Evolutionary conservation across 2,113 vertebrate species (phyloP).

Genomic region (Hylia prasina): DNA sequence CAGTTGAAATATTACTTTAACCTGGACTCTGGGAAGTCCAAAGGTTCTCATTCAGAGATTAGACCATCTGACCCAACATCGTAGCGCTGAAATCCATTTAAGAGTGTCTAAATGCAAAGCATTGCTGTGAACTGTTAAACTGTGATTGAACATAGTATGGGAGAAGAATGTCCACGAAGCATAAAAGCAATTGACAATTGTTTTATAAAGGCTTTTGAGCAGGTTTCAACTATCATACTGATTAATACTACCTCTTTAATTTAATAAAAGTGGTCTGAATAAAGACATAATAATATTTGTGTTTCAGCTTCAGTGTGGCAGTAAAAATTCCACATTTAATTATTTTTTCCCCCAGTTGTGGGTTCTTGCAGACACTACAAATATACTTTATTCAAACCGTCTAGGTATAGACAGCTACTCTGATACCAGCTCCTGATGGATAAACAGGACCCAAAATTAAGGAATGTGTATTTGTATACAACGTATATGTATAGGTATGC

Average conservation of each 20-base stretch:
- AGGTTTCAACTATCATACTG: neutral
- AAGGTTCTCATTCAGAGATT: neutral
- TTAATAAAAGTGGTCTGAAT: neutral
- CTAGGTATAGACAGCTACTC: neutral
- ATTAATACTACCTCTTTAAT: neutral
- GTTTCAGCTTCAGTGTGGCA: neutral
- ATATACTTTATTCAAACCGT: neutral
- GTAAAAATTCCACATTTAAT: neutral
- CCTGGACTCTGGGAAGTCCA: neutral
- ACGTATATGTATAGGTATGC: accelerated
- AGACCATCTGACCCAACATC: neutral
- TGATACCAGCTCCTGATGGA: neutral
- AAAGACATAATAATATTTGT: neutral
- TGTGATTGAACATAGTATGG: neutral
- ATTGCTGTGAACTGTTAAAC: neutral
- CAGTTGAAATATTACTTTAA: neutral
- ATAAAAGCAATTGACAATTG: neutral
- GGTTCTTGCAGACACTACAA: neutral
- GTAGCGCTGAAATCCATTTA: accelerated
- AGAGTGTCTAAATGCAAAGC: neutral
- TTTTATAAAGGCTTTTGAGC: neutral
- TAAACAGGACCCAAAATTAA: neutral
- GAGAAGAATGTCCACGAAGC: neutral
- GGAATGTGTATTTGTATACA: neutral
- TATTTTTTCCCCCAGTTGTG: accelerated